Percentiles rank a stretch among this genome's conserved stretches.
Conservation (phyloP, 2,888 invertebrate species). For the Cheilosia variabilis region DNA sequence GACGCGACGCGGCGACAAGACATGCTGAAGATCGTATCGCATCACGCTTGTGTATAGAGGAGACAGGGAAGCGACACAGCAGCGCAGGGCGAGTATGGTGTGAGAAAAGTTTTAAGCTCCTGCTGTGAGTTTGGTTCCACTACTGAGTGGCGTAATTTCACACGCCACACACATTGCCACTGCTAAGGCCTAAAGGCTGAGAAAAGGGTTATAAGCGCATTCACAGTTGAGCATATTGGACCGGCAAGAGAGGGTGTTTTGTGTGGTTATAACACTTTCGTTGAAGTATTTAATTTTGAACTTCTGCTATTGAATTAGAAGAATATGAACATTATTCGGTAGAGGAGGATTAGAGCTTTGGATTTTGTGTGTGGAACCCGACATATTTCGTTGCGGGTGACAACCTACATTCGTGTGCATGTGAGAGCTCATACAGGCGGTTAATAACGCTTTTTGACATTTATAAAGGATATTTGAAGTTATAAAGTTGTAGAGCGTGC, state of each 20-base stretch:
- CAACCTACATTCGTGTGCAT: constrained; percentile 25
- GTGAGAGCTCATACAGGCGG: constrained; percentile 38
- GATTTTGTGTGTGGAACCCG: constrained; percentile 11
- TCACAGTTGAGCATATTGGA: constrained; percentile 33
- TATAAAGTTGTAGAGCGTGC: constrained; percentile 25
- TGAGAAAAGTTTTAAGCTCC: constrained; percentile 48
- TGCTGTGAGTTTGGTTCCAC: constrained; percentile 43
- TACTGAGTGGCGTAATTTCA: constrained; percentile 32
- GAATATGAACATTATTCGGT: constrained; percentile 23
- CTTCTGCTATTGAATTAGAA: constrained; percentile 46
- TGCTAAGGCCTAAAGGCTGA: constrained; percentile 27
- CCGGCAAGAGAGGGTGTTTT: background rate
- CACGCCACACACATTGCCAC: constrained; percentile 38
- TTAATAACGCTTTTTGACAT: constrained; percentile 59
- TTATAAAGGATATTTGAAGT: constrained; percentile 43
- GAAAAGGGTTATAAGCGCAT: constrained; percentile 46
- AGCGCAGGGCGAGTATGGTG: too few relatives aligned
- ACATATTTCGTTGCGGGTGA: constrained; percentile 20
- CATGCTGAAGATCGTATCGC: constrained; percentile 20
- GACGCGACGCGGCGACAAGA: background rate
- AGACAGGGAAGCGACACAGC: background rate
- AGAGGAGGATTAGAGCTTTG: constrained; percentile 25
- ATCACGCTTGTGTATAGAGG: background rate
- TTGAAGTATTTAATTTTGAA: constrained; percentile 52
- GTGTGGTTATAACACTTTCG: constrained; percentile 31